These are phyloP conservation scores for Charaxes varanes DNA, from an alignment of 1,140 invertebrate species.

Conservation along the genomic window DNA sequence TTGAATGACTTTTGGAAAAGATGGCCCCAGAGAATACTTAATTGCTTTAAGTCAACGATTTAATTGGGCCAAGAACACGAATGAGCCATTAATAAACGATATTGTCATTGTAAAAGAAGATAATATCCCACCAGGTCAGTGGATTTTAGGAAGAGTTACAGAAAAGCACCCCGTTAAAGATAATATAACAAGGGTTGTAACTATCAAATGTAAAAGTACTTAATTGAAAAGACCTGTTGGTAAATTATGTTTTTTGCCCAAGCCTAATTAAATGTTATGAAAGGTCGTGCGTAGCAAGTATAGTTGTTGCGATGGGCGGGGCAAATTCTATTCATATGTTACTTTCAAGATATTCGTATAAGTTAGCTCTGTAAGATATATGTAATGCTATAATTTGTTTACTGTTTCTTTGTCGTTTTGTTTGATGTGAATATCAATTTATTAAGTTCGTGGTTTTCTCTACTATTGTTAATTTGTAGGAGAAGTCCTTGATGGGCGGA, in stretches of 20 bases:
- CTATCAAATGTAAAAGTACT: constrained; percentile 7
- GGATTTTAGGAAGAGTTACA: constrained; percentile 14
- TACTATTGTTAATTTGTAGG: background rate
- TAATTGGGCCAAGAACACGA: constrained; percentile 11
- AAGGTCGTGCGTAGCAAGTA: background rate
- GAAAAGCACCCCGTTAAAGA: constrained; percentile 16
- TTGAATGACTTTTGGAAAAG: constrained; percentile 16
- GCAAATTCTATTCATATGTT: background rate
- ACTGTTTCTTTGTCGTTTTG: background rate
- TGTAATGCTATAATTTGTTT: background rate
- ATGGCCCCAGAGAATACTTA: constrained; percentile 16
- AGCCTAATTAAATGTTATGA: background rate
- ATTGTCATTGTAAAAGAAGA: constrained; percentile 19
- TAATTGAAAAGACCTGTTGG: background rate
- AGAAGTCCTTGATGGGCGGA: background rate
- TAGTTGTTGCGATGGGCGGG: background rate
- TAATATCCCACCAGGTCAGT: constrained; percentile 14
- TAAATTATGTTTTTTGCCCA: background rate
- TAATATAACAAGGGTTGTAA: constrained; percentile 17
- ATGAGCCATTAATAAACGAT: constrained; percentile 15
- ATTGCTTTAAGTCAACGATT: constrained; percentile 8
- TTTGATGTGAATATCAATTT: background rate
- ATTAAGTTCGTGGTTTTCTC: background rate
- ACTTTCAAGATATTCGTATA: no score
- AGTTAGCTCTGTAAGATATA: no score